These are phyloP conservation scores for Tenthredo amoena DNA, from an alignment of 2,888 invertebrate genomes.

Conservation along the genomic window DNA sequence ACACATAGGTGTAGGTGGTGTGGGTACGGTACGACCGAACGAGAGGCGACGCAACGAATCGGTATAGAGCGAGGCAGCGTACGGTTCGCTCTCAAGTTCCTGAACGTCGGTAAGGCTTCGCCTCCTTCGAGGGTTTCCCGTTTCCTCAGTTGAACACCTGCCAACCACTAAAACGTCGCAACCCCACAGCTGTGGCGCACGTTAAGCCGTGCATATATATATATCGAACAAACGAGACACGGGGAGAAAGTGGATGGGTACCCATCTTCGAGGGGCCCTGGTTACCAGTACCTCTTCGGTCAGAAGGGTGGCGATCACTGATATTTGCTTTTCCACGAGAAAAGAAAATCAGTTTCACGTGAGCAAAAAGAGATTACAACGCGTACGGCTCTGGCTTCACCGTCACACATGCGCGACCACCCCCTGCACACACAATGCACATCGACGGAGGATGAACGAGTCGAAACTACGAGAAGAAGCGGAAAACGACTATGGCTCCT, in stretches of 20 bases:
- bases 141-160: constrained; percentile 50
- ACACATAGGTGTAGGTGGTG: not conserved
- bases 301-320: not conserved
- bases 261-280: not conserved
- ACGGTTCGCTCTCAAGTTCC: constrained; percentile 36
- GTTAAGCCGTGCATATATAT: constrained; percentile 31
- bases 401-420: not conserved
- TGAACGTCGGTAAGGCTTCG: constrained; percentile 41
- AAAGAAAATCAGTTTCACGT: constrained; percentile 6
- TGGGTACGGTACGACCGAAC: not conserved
- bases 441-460: not conserved
- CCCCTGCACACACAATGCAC: not conserved
- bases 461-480: not conserved
- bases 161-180: constrained; percentile 40
- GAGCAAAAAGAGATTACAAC: not conserved
- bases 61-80: not conserved
- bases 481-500: not conserved
- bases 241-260: not conserved
- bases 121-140: constrained; percentile 51
- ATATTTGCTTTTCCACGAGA: not conserved
- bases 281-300: not conserved
- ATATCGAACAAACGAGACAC: constrained; percentile 26
- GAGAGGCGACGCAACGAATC: not conserved
- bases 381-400: not conserved
- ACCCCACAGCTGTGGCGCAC: constrained; percentile 35